Evolutionary conservation across 1,140 invertebrate species (phyloP), one percentile per base, ranked within the genome.

Genomic region (Ditylenchus dipsaci): DNA sequence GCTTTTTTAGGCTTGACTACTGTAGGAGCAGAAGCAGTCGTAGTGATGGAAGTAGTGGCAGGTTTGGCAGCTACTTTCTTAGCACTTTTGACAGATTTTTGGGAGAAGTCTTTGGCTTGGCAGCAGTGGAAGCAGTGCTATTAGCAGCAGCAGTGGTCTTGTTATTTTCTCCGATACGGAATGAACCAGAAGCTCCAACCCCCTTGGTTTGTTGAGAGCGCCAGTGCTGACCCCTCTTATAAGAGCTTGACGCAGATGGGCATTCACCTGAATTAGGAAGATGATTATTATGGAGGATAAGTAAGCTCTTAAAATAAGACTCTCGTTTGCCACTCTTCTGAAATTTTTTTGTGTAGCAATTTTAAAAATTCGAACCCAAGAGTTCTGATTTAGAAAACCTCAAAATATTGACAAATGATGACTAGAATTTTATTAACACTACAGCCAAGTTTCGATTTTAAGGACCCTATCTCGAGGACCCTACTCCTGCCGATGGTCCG

Each of bases 141-240:
- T 59, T 23, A 13, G 11, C 43, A n/a, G 43, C 43, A n/a, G 43
- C 11, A 17, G 21, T 5, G 49, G 49, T 33, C 38, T 38, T n/a
- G n/a, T n/a, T n/a, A 8, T 68, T 53, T 3, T 53, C 69, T 19
- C 69, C 71, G 53, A 73, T 60, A n/a, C 53, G 27, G 43, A 73
- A 73, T 5, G 71, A 74, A 21, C 71, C 71, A 26, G 62, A 61
- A n/a, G 71, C 68, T 13, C 71, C 71, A 29, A 63, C 38, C 11
- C 71, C 71, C 26, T 65, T 65, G n/a, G 63, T 73, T n/a, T 73
- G 71, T 74, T 74, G 33, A 73, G 45, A 15, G 60, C 65, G 1
- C 71, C 71, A 38, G 63, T 56, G 11, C 15, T 19, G 15, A 74
- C 63, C 13, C 71, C 71, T 11, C 62, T 33, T 11, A 65, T 72